phyloP scores from a whole-genome alignment of 1,140 invertebrate genomes.

The Orius insidiosus region DNA sequence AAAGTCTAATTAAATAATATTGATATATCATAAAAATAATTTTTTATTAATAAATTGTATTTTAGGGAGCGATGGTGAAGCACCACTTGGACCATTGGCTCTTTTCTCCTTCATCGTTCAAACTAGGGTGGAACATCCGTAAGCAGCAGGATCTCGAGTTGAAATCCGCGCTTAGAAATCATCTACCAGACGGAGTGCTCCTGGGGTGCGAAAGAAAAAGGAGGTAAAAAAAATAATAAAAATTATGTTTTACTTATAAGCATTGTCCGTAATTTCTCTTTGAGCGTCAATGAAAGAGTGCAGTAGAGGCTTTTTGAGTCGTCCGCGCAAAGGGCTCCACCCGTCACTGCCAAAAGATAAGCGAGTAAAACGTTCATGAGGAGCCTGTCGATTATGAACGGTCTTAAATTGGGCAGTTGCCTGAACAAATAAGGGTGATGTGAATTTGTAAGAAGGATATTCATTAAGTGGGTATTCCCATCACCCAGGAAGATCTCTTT shows the following conservation, averaged over 20 bases:
- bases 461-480: too few species aligned
- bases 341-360: background rate
- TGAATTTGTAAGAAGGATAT: background rate
- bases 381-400: slow-evolving; percentile 6
- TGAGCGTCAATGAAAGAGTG: background rate
- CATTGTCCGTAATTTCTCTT: slow-evolving; percentile 5
- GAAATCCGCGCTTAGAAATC: slow-evolving; percentile 17
- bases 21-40: background rate
- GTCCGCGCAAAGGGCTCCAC: background rate
- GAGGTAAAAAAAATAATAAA: slow-evolving; percentile 18
- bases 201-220: slow-evolving; percentile 24
- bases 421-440: background rate
- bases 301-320: background rate
- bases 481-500: too few species aligned
- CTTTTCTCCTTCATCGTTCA: slow-evolving; percentile 19
- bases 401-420: slow-evolving; percentile 2
- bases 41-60: background rate
- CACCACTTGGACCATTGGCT: slow-evolving; percentile 18
- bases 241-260: slow-evolving; percentile 1
- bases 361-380: slow-evolving; percentile 2
- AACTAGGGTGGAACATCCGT: slow-evolving; percentile 11
- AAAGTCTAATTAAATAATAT: background rate
- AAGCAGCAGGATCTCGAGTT: slow-evolving; percentile 19
- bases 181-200: slow-evolving; percentile 21
- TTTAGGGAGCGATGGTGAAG: slow-evolving; percentile 17